Evolutionary conservation across 2,113 vertebrate genomes (phyloP).

Genomic region (Ellobius talpinus): DNA sequence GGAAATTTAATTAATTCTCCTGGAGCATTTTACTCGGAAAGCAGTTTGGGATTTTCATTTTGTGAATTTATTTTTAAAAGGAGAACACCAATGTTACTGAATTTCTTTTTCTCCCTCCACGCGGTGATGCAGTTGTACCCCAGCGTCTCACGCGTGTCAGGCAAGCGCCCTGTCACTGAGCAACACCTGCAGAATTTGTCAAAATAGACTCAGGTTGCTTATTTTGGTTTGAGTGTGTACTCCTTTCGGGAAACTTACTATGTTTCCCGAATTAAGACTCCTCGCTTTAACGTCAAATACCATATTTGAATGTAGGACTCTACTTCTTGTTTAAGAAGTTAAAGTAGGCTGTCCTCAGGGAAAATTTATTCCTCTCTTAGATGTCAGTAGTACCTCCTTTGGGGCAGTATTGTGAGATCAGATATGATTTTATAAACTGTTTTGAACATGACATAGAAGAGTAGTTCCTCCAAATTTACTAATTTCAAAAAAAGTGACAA

Average conservation of each 20-base stretch:
- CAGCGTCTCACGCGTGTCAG: no score
- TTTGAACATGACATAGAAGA: background rate
- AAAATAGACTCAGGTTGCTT: background rate
- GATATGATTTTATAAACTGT: background rate
- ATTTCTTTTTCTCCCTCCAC: background rate
- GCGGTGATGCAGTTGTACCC: background rate
- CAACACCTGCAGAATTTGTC: background rate
- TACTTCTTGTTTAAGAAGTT: background rate
- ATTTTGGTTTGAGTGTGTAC: background rate
- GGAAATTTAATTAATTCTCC: background rate
- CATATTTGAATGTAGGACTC: background rate
- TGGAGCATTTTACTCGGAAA: background rate
- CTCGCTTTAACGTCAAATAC: background rate
- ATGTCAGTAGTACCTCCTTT: background rate
- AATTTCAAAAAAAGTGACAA: background rate
- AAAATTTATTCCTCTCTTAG: slow-evolving; percentile 21
- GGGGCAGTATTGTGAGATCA: background rate
- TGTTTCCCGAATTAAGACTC: background rate
- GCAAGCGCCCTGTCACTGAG: background rate
- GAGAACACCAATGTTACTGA: background rate
- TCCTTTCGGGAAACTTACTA: background rate
- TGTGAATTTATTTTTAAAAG: background rate
- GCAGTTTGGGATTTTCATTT: background rate
- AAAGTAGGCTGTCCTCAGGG: background rate
- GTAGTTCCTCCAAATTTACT: slow-evolving; percentile 1